Conservation (phyloP, 2,797 vertebrate species). For the Acipenser oxyrinchus region DNA sequence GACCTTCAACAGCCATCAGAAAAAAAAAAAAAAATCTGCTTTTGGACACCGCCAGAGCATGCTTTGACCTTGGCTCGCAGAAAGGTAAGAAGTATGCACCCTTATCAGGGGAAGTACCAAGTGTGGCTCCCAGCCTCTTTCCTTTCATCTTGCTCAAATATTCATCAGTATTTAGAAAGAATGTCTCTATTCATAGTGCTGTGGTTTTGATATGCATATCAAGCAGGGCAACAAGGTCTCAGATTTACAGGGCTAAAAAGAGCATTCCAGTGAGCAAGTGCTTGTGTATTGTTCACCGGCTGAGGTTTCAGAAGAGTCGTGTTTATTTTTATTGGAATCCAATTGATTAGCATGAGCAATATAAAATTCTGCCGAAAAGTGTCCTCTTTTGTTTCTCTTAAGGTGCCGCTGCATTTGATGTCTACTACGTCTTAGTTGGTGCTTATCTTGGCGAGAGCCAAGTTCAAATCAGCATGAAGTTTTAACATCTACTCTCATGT, state of each 20-base stretch:
- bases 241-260: neutral
- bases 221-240: constrained; percentile 56
- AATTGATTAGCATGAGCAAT: neutral
- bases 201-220: constrained; percentile 27
- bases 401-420: constrained; percentile 61
- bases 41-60: neutral
- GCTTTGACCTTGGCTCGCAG: too few species aligned
- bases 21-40: neutral
- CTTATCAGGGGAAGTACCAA: too few species aligned
- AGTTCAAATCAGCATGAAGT: too few species aligned
- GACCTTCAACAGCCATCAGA: too few species aligned
- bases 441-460: too few species aligned
- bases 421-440: too few species aligned
- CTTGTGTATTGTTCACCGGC: neutral
- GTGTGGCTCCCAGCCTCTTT: too few species aligned
- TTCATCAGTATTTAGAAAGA: too few species aligned
- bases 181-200: too few species aligned
- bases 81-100: too few species aligned
- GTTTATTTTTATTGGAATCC: constrained; percentile 30
- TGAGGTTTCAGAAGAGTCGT: constrained; percentile 9
- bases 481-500: too few species aligned
- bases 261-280: neutral
- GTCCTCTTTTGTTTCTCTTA: constrained; percentile 66
- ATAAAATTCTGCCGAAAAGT: constrained; percentile 50
- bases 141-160: too few species aligned